Conservation (phyloP, 2,888 invertebrate genomes). For the Cremastinae sp. region DNA sequence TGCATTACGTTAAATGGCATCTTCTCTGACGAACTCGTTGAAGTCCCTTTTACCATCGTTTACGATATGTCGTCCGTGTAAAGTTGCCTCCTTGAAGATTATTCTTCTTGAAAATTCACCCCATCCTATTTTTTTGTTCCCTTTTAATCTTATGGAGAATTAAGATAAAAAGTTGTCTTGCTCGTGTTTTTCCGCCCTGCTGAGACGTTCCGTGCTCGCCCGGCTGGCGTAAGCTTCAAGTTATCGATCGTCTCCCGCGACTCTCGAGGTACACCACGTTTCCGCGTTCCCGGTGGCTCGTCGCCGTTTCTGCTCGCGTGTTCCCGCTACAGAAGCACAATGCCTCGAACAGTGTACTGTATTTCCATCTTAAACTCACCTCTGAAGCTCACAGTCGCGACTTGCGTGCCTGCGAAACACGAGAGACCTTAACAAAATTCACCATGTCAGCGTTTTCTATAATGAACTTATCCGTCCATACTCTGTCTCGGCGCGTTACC, state of each 20-base stretch:
- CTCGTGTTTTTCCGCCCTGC: slow-evolving; percentile 52
- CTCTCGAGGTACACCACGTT: slow-evolving; percentile 47
- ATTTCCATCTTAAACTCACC: slow-evolving; percentile 21
- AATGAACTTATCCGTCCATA: slow-evolving; percentile 37
- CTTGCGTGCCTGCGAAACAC: too few relatives aligned
- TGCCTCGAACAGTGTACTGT: slow-evolving; percentile 50
- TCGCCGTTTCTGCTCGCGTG: slow-evolving; percentile 38
- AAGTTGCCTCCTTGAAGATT: too few relatives aligned
- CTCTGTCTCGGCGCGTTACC: not conserved
- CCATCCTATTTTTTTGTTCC: too few relatives aligned
- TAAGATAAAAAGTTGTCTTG: slow-evolving; percentile 31
- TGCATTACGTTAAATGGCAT: too few relatives aligned
- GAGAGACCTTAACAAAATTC: too few relatives aligned
- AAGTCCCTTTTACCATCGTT: too few relatives aligned
- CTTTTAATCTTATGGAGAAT: too few relatives aligned
- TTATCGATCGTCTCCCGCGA: slow-evolving; percentile 61
- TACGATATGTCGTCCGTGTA: too few relatives aligned
- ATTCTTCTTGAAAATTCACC: too few relatives aligned
- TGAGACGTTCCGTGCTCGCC: slow-evolving; percentile 43
- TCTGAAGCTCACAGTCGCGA: too few relatives aligned
- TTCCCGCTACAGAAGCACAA: slow-evolving; percentile 53
- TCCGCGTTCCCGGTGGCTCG: slow-evolving; percentile 42
- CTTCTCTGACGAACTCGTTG: too few relatives aligned
- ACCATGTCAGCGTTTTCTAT: too few relatives aligned
- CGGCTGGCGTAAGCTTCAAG: slow-evolving; percentile 51